Evolutionary conservation across 2,113 vertebrate genomes (phyloP).

Genomic region (Sterrhoptilus dennistouni): DNA sequence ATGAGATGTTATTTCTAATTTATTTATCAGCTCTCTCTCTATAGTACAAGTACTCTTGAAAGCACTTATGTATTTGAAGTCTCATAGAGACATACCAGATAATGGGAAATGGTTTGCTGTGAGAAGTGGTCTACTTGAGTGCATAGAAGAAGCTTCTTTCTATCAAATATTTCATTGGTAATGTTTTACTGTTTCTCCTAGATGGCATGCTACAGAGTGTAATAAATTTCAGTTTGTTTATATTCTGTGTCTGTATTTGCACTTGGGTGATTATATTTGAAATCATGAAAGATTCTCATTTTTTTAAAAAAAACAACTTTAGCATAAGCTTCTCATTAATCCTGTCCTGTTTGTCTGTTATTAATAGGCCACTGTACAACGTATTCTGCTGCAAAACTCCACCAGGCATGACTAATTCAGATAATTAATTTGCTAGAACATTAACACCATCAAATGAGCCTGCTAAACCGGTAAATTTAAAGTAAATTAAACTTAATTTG

Average conservation of each 20-base stretch:
- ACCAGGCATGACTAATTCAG: conserved; percentile 97
- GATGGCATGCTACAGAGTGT: conserved; percentile 65
- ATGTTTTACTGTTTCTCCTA: conserved; percentile 82
- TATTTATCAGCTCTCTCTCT: conserved; percentile 27
- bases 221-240: conserved; percentile 83
- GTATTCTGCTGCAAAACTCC: conserved; percentile 89
- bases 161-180: conserved; percentile 67
- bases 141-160: conserved; percentile 56
- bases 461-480: conserved; percentile 94
- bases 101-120: conserved; percentile 63
- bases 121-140: conserved; percentile 53
- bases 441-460: conserved; percentile 96
- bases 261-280: conserved; percentile 80
- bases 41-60: conserved; percentile 39
- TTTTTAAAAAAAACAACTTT: conserved; percentile 58
- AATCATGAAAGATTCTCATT: conserved; percentile 73
- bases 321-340: conserved; percentile 87
- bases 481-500: conserved; percentile 95
- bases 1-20: conserved; percentile 65
- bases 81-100: conserved; percentile 20
- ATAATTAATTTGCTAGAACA: conserved; percentile 99
- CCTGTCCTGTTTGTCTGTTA: conserved; percentile 94
- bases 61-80: conserved; percentile 45
- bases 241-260: conserved; percentile 78
- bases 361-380: conserved; percentile 87